These are phyloP conservation scores for Morpho deidamia DNA, from an alignment of 2,888 invertebrate genomes.

Conservation along the genomic window DNA sequence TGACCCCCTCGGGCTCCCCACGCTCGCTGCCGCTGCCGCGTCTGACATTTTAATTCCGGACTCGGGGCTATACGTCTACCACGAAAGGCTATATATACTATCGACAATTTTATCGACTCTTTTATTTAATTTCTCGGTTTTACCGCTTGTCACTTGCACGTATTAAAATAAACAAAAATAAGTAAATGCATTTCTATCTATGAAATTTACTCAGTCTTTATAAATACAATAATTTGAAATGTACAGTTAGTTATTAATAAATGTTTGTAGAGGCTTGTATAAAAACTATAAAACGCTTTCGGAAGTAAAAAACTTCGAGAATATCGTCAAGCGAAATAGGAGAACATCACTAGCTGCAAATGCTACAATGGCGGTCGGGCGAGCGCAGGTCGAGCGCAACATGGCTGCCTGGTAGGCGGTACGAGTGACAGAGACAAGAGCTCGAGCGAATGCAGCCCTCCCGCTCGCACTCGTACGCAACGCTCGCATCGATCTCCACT, in stretches of 20 bases:
- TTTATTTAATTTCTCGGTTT: slow-evolving; percentile 35
- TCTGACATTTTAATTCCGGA: slow-evolving; percentile 78
- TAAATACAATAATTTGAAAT: no score
- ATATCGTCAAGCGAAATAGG: slow-evolving; percentile 54
- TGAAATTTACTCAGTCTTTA: no score
- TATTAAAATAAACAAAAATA: no score
- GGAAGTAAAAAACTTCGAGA: slow-evolving; percentile 32
- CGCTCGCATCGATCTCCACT: slow-evolving; percentile 76
- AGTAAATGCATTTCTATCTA: no score
- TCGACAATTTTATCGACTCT: slow-evolving; percentile 65
- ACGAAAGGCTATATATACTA: slow-evolving; percentile 42
- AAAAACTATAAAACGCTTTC: slow-evolving; percentile 6
- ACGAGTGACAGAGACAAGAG: slow-evolving; percentile 63
- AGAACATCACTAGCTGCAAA: slow-evolving; percentile 72
- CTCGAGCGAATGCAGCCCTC: slow-evolving; percentile 48
- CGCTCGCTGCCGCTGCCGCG: slow-evolving; percentile 55
- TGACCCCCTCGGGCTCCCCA: slow-evolving; percentile 52
- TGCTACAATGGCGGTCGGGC: slow-evolving; percentile 78
- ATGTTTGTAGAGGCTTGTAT: no score
- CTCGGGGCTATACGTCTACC: slow-evolving; percentile 58
- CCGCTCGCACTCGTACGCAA: slow-evolving; percentile 65
- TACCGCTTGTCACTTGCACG: no score
- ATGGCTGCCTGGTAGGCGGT: slow-evolving; percentile 78
- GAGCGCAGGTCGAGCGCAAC: slow-evolving; percentile 78
- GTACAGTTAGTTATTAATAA: no score